Base-by-base conservation (phyloP, 1,140 invertebrate species). In the Triops cancriformis region DNA sequence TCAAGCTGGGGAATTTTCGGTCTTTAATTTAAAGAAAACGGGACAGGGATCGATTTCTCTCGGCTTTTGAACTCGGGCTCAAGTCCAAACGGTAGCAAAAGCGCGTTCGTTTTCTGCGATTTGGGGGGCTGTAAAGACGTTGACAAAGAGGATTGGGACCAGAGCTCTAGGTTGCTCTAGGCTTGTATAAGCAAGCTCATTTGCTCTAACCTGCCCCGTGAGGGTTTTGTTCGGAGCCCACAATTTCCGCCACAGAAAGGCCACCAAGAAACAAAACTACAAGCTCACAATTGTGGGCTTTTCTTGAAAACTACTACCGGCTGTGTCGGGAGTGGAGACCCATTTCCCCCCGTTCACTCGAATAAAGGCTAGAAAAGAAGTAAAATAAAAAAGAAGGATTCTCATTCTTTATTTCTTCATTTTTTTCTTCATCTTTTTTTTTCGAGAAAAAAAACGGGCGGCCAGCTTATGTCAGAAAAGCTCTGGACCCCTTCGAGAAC, bases 151-250 rank as follows among this genome's bases (percentile, higher is more conserved):
- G 18, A n/a, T n/a, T 23, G 14, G 51, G 51, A 23, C 51, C 18
- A 3, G 18, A 18, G 14, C 14, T 23, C n/a, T 14, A 64, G 10
- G 51, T 64, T 64, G 51, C 51, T 64, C 51, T 64, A 64, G 23
- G 51, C 51, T 64, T 64, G 51, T 64, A 64, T 64, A 64, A 64
- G 51, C 51, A 64, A 64, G 18, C 23, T 64, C 51, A 64, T 64
- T 64, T 64, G 51, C 51, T 64, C 51, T 64, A 64, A 64, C 51
- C 51, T 64, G 51, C n/a, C 51, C 51, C 51, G 18, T 7, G 51
- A 64, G 51, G 51, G 23, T 64, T 64, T n/a, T 23, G 14, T 18
- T 23, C 51, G 14, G n/a, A 7, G n/a, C 51, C 51, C 51, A 64
- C 18, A 7, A 37, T 37, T 37, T 37, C 31, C 51, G 51, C 51